Evolutionary conservation across 2,797 vertebrate species (phyloP).

Genomic region (Tokudaia muenninki): DNA sequence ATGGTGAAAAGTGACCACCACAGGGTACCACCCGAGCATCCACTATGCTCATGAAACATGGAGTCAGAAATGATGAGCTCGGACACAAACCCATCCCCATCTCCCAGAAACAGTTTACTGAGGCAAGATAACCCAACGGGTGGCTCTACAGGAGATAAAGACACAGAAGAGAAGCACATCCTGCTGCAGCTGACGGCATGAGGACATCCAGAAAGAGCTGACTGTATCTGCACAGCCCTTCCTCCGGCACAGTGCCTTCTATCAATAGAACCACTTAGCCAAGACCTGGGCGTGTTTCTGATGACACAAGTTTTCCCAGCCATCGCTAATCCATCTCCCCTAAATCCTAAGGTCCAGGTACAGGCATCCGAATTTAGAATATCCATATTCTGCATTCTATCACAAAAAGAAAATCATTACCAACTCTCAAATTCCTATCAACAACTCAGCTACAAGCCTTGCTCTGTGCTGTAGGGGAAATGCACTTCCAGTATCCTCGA

Average conservation of each 20-base stretch:
- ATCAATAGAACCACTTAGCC: conserved; percentile 71
- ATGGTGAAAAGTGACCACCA: background rate
- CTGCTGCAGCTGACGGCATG: background rate
- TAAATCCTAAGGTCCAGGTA: conserved; percentile 60
- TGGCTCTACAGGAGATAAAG: background rate
- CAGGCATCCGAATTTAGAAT: conserved; percentile 73
- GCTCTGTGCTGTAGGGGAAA: conserved; percentile 28
- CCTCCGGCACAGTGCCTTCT: conserved; percentile 12
- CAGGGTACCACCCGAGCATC: background rate
- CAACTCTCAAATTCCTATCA: conserved; percentile 52
- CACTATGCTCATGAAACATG: background rate
- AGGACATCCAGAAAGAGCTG: conserved; percentile 20
- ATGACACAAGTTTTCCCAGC: conserved; percentile 59
- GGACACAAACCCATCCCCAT: background rate
- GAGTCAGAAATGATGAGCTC: background rate
- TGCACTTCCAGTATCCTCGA: conserved; percentile 3
- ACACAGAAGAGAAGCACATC: background rate
- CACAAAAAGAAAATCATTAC: conserved; percentile 73
- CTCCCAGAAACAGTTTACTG: background rate
- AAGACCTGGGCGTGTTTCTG: conserved; percentile 53
- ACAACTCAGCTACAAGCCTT: conserved; percentile 40
- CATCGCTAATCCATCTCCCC: conserved; percentile 56
- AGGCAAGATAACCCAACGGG: conserved; percentile 28
- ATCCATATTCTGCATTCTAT: conserved; percentile 57
- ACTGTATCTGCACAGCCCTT: background rate